Conservation (phyloP, 2,888 invertebrate species). For the Seira ritae region DNA sequence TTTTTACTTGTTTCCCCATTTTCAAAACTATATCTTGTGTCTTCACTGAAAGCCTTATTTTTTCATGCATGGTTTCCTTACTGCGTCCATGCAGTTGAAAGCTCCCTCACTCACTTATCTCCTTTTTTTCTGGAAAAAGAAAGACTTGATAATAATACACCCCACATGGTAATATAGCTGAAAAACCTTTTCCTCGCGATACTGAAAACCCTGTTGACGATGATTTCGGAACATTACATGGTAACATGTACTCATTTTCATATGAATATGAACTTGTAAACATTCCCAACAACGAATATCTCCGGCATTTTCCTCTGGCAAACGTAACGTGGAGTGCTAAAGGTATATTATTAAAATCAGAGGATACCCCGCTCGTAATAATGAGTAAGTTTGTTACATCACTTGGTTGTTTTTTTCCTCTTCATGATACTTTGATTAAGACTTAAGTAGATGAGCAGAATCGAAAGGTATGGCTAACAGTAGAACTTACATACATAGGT, state of each 20-base stretch:
- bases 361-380: conserved; percentile 17
- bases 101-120: not conserved
- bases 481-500: not conserved
- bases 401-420: conserved; percentile 30
- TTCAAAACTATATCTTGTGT: conserved; percentile 24
- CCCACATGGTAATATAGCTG: not conserved
- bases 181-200: not conserved
- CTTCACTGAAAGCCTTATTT: not conserved
- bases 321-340: not conserved
- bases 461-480: not conserved
- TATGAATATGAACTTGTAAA: conserved; percentile 6
- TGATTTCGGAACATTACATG: conserved; percentile 15
- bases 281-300: conserved; percentile 34
- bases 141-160: conserved; percentile 9
- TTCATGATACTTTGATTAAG: conserved; percentile 16
- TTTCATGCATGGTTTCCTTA: conserved; percentile 29
- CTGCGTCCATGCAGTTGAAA: not conserved
- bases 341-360: conserved; percentile 15
- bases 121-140: conserved; percentile 15
- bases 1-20: conserved; percentile 8
- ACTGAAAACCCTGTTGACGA: not conserved
- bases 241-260: not conserved
- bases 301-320: conserved; percentile 24
- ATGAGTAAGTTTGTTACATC: conserved; percentile 27
- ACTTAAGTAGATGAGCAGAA: not conserved